A percentile compares a stretch with the other conserved stretches of the same genome.
Conservation (phyloP, 92 coral and sea anemone species). For the Pocillopora grandis region DNA sequence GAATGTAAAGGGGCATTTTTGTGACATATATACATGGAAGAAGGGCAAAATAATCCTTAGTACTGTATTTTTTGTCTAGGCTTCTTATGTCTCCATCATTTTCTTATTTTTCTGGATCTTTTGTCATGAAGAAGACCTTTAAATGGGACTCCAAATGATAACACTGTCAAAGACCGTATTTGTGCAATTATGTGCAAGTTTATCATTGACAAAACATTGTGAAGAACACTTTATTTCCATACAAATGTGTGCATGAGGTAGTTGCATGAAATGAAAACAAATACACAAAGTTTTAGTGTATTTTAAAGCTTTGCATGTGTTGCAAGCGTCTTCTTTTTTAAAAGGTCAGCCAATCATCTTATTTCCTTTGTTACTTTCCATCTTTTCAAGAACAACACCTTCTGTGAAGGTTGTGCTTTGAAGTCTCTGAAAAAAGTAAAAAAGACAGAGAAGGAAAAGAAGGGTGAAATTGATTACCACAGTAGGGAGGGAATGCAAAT, state of each 20-base stretch:
- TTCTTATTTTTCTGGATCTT: no score
- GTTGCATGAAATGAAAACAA: background rate
- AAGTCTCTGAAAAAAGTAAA: background rate
- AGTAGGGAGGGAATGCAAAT: no score
- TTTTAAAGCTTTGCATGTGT: background rate
- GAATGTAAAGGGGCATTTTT: no score
- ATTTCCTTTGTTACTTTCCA: background rate
- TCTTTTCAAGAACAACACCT: background rate
- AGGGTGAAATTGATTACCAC: no score
- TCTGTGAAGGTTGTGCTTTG: background rate
- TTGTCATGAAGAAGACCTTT: no score
- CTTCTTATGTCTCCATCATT: no score
- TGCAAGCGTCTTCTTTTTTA: background rate
- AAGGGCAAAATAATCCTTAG: no score
- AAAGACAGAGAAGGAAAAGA: background rate
- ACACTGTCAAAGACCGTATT: no score
- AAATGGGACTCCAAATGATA: no score
- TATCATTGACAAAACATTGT: background rate
- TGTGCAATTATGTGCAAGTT: no score
- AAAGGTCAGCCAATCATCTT: background rate
- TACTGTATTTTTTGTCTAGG: no score
- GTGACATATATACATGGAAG: no score
- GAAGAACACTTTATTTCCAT: background rate
- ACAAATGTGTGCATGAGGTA: background rate
- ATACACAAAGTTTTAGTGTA: background rate